phyloP scores from a whole-genome alignment of 2,888 invertebrate species.

The Epinotia ramella region DNA sequence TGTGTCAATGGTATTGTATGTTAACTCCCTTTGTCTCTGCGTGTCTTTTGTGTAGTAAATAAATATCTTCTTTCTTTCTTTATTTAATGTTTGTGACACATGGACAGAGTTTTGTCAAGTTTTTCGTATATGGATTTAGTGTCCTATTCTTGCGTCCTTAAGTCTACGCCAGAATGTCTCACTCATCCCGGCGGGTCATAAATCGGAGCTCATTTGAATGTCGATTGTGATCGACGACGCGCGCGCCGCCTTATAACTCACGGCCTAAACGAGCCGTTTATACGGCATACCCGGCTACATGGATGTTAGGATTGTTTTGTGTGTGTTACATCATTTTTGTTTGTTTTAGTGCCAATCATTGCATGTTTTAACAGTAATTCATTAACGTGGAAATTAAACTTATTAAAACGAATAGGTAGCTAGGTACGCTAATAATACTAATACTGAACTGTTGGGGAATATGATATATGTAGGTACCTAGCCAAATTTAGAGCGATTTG shows the following conservation, averaged over 20 bases:
- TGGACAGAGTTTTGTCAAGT: no score
- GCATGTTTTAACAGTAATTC: not conserved
- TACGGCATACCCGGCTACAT: not conserved
- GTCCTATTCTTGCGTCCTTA: slow-evolving; percentile 8
- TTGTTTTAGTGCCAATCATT: slow-evolving; percentile 1
- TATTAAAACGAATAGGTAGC: no score
- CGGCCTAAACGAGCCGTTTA: slow-evolving; percentile 47
- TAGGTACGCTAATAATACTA: no score
- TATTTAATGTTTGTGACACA: no score
- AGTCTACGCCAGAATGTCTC: slow-evolving; percentile 61
- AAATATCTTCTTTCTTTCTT: no score
- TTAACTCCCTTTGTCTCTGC: no score
- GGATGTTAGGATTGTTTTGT: slow-evolving; percentile 11
- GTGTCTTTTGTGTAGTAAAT: no score
- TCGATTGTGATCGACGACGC: slow-evolving; percentile 81
- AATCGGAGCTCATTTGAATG: slow-evolving; percentile 82
- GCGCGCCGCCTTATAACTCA: slow-evolving; percentile 62
- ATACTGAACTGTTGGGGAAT: no score
- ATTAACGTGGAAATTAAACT: not conserved
- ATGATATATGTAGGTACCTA: no score
- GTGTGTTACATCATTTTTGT: not conserved
- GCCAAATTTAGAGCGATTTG: no score
- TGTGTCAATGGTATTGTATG: no score
- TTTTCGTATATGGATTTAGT: no score
- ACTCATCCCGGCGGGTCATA: slow-evolving; percentile 76